phyloP scores from a whole-genome alignment of 2,113 vertebrate genomes.

The Pycnonotus jocosus region DNA sequence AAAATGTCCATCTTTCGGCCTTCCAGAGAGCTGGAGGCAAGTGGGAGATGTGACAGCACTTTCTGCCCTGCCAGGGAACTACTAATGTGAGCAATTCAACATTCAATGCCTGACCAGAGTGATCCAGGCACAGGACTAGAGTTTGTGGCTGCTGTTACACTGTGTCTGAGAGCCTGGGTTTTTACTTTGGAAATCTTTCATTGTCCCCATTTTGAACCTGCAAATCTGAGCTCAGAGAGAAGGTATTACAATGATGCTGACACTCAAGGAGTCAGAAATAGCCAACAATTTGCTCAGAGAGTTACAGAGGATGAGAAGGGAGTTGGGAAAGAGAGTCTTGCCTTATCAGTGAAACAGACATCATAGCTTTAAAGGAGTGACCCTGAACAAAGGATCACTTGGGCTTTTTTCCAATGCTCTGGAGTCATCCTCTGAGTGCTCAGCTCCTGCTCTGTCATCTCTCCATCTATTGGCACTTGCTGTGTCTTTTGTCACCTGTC shows the following conservation, averaged over 20 bases:
- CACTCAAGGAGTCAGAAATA: neutral
- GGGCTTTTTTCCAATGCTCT: neutral
- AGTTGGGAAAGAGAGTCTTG: neutral
- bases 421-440: neutral
- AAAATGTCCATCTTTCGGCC: neutral
- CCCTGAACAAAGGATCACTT: neutral
- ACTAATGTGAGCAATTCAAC: accelerated
- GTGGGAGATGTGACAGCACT: accelerated
- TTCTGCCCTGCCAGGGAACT: neutral
- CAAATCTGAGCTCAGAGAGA: neutral
- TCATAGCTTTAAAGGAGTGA: neutral
- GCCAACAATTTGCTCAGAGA: neutral
- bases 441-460: neutral
- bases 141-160: too few relatives aligned
- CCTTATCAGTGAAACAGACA: neutral
- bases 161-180: accelerated
- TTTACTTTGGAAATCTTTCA: neutral
- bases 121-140: neutral
- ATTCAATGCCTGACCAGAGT: accelerated
- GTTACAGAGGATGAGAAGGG: neutral
- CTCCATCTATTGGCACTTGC: neutral
- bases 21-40: neutral
- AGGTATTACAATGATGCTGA: neutral
- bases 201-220: accelerated
- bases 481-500: neutral